phyloP scores from a whole-genome alignment of 2,113 vertebrate genomes.

The Psittacara wagleri region DNA sequence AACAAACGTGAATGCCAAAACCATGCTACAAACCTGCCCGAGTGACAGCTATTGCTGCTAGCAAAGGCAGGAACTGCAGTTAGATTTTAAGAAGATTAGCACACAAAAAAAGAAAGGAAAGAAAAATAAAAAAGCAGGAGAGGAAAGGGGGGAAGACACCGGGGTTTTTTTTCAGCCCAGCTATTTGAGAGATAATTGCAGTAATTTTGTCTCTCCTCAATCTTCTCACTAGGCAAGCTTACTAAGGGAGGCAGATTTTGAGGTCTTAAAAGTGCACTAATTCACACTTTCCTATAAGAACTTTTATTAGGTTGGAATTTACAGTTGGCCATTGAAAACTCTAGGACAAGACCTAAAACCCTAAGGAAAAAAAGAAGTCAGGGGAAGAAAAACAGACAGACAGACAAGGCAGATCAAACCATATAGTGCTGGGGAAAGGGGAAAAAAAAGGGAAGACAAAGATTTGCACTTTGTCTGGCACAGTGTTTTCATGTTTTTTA shows the following conservation, averaged over 20 bases:
- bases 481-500: slow-evolving; percentile 2
- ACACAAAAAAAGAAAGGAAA: neutral
- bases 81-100: neutral
- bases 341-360: neutral
- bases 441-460: neutral
- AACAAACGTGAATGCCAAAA: neutral
- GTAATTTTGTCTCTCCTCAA: slow-evolving; percentile 31
- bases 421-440: neutral
- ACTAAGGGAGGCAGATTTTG: neutral
- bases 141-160: neutral
- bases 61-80: neutral
- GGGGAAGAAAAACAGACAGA: neutral
- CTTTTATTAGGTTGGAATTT: slow-evolving; percentile 26
- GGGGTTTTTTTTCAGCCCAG: neutral
- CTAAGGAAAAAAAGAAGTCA: neutral
- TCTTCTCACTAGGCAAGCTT: neutral
- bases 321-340: slow-evolving; percentile 16
- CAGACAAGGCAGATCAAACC: neutral
- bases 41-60: neutral
- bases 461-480: slow-evolving; percentile 5
- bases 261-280: neutral
- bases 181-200: slow-evolving; percentile 24
- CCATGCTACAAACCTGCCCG: neutral
- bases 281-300: neutral
- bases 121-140: neutral